Base-by-base conservation (phyloP, 2,113 vertebrate species). In the Monarcha castaneiventris region DNA sequence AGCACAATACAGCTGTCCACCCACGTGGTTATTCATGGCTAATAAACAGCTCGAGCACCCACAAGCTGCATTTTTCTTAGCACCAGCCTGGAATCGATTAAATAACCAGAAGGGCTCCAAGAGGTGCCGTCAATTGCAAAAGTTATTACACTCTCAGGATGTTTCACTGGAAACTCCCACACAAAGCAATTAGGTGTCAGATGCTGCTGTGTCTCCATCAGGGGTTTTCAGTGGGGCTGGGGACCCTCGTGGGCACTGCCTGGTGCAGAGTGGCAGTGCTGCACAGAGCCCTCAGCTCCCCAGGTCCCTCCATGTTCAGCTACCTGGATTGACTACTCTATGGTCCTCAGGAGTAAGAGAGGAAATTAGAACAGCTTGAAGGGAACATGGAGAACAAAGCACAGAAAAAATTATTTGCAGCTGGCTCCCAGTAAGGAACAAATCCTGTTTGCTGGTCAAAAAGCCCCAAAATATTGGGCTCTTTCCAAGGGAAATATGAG, bases 51-150 rank as follows among this genome's bases (percentile, higher is more conserved):
- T 82, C 64, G 16, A 82, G 75, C 16, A 82, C 13, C 46, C 54
- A 81, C 49, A 76, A 92, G 76, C 73, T 84, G 44, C 55, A 93
- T 89, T 96, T 95, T 84, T 87, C 90, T 79, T 77, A 73, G 44
- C 22, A 48, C 18, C 71, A 92, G 55, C n/a, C 71, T 80, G 48
- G 64, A 92, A 94, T 93, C 72, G 91, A 90, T 95, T 83, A 95
- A 92, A 64, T 48, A 96, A 79, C 51, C 39, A 87, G 66, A 75
- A 92, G 33, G 41, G 19, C 54, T 84, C 43, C 59, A 67, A 63
- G 69, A 92, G 80, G 62, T 33, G 16, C n/a, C 61, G 92, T 87
- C 64, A 91, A 66, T 71, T 91, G 75, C 37, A 66, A 12, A 89
- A 92, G 20, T 84, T 84, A 87, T 92, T 69, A 58, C 46, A 10